Evolutionary conservation across 2,888 invertebrate species (phyloP).

Genomic region (Saturnia pavonia): DNA sequence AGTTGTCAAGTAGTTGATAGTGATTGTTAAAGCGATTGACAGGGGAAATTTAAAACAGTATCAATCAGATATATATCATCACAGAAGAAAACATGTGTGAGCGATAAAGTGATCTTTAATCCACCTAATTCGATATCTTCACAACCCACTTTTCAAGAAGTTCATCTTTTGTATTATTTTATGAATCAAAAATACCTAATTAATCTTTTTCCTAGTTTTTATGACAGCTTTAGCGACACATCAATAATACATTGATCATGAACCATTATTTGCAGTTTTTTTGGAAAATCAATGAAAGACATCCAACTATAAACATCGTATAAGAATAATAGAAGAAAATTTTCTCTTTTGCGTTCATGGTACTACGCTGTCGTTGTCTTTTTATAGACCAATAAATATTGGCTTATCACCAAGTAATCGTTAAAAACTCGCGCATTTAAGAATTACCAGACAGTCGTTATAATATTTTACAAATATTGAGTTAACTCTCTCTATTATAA

Average conservation of each 20-base stretch:
- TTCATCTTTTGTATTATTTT: neutral
- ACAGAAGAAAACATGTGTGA: neutral
- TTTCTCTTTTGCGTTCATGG: too few relatives aligned
- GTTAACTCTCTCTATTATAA: too few relatives aligned
- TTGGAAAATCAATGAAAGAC: too few relatives aligned
- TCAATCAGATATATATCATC: neutral
- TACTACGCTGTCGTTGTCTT: too few relatives aligned
- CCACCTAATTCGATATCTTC: neutral
- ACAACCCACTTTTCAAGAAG: neutral
- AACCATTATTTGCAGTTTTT: neutral
- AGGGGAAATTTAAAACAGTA: slow-evolving; percentile 9
- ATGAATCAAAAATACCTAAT: neutral
- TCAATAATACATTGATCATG: neutral
- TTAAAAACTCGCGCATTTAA: too few relatives aligned
- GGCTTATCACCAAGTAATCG: too few relatives aligned
- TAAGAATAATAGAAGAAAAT: too few relatives aligned
- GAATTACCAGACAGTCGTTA: too few relatives aligned
- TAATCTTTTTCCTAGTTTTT: neutral
- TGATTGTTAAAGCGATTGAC: slow-evolving; percentile 7
- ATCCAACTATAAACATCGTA: too few relatives aligned
- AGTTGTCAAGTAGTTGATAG: slow-evolving; percentile 9
- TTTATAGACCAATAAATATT: too few relatives aligned
- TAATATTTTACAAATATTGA: too few relatives aligned
- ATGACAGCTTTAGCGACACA: neutral
- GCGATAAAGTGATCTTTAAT: neutral